Base-by-base conservation (phyloP, 2,797 vertebrate genomes). In the Gallinago nigripennis region DNA sequence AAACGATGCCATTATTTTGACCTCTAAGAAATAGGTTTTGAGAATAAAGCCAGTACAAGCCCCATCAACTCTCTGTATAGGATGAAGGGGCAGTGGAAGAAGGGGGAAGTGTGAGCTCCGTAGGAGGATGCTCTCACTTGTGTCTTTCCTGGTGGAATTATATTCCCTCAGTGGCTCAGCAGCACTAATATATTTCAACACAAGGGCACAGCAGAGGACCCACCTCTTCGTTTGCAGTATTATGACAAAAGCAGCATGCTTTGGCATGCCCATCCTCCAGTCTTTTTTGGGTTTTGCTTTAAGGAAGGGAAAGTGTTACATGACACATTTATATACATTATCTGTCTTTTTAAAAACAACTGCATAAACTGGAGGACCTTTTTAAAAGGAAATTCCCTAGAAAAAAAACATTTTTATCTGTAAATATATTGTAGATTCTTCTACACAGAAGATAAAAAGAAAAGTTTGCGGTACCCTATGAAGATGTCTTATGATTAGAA, bases 41-140 rank as follows among this genome's bases (percentile, higher is more conserved):
- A 61, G 6, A 20, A 2, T 33, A 53, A 41, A 76, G 31, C 28
- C 60, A 50, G 41, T 4, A 39, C 41, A 10, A 48, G 21, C 9
- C 50, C 54, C 50, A 37, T 7, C 37, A 77, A 64, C 46, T 69
- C 33, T 51, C 25, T 1, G 3, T 6, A 23, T 14, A 37, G 30
- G 39, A 30, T 1, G 23, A 64, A 60, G 64, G 21, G 33, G 46
- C 65, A 60, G 58, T 0, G 2, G 31, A 14, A 78, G 75, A 66
- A 70, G 39, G 16, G 27, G 9, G 20, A 75, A 64, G 8, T 2
- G 0, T 0, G 1, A n/a, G 33, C 27, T 57, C 51, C 0, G 0
- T 21, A 18, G 0, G 2, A 86, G 31, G 56, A 70, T 2, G 15
- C n/a, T 73, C 43, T 66, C 9, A 0, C 20, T 35, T 8, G 20